Conservation (phyloP, 1,140 invertebrate species). For the Drosophila mauritiana region DNA sequence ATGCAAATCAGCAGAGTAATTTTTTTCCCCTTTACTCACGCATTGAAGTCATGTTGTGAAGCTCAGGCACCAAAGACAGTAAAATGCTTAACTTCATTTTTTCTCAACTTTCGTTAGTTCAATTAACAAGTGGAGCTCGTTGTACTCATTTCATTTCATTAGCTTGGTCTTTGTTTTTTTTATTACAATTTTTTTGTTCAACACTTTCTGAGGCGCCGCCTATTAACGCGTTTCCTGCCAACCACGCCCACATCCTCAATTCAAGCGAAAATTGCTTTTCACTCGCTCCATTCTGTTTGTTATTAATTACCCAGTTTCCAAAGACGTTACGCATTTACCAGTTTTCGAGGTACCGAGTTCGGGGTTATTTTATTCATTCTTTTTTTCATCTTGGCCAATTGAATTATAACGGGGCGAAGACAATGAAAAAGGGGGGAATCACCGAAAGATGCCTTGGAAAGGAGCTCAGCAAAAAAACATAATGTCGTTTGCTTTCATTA, state of each 20-base stretch:
- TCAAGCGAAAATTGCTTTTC: constrained; percentile 70
- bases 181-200: constrained; percentile 45
- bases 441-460: constrained; percentile 23
- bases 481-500: constrained; percentile 81
- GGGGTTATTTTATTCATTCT: not conserved
- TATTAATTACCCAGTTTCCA: constrained; percentile 74
- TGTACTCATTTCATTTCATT: constrained; percentile 26
- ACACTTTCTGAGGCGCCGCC: constrained; percentile 73
- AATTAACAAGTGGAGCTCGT: constrained; percentile 54
- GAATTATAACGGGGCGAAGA: constrained; percentile 71
- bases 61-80: not conserved
- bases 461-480: constrained; percentile 26
- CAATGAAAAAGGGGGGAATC: constrained; percentile 41
- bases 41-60: constrained; percentile 10
- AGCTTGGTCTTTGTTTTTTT: constrained; percentile 23
- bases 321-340: constrained; percentile 49
- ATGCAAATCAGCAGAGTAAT: constrained; percentile 6
- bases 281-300: constrained; percentile 68
- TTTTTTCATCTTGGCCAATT: constrained; percentile 66
- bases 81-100: constrained; percentile 8
- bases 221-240: constrained; percentile 74
- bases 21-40: not conserved
- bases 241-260: constrained; percentile 78
- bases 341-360: constrained; percentile 24
- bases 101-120: constrained; percentile 35